Evolutionary conservation across 2,797 vertebrate species (phyloP).

Genomic region (Tinamus major): DNA sequence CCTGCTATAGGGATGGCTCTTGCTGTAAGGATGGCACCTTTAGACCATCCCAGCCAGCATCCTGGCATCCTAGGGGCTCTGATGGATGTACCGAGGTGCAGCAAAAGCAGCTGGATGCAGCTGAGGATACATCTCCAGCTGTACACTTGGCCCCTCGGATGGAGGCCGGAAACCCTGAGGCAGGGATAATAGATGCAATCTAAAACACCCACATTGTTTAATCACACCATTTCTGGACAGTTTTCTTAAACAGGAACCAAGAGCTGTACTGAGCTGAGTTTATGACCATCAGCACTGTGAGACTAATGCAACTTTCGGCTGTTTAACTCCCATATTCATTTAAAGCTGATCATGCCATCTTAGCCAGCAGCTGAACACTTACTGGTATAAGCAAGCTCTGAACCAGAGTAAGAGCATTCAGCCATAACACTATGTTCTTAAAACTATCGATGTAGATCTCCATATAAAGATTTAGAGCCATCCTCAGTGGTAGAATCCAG

Average conservation of each 20-base stretch:
- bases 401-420: not conserved
- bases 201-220: not conserved
- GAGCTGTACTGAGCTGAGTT: not conserved
- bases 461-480: not conserved
- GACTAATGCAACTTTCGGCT: not conserved
- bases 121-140: not conserved
- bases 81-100: not conserved
- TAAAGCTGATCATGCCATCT: not conserved
- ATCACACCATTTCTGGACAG: not conserved
- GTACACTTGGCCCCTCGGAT: not conserved
- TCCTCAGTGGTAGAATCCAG: not conserved
- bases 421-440: not conserved
- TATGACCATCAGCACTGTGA: not conserved
- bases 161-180: not conserved
- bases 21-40: not conserved
- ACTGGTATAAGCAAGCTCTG: not conserved
- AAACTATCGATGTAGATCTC: not conserved
- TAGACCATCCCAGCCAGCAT: not conserved
- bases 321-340: not conserved
- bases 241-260: rapidly evolving
- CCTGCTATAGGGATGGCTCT: not conserved
- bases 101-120: not conserved
- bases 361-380: not conserved
- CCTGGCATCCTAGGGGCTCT: not conserved
- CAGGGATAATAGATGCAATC: not conserved